A percentile compares a stretch with the other conserved stretches of the same genome.
phyloP scores from a whole-genome alignment of 2,113 vertebrate genomes.

The Sitta europaea region DNA sequence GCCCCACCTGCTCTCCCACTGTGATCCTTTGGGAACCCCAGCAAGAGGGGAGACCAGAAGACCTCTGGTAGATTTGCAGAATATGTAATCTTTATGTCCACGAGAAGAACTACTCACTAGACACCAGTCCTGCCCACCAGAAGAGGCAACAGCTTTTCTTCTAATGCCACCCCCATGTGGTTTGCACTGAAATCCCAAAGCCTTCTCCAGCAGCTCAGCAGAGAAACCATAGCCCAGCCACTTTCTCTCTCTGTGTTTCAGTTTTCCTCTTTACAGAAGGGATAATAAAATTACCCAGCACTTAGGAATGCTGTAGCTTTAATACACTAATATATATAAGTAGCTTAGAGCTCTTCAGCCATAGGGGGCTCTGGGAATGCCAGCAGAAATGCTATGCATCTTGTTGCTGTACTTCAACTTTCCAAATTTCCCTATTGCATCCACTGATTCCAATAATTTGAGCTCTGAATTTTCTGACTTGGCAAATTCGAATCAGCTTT shows the following conservation, averaged over 20 bases:
- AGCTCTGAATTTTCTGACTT: neutral
- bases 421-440: neutral
- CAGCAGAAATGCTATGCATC: neutral
- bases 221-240: neutral
- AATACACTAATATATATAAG: constrained; percentile 33
- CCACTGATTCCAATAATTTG: neutral
- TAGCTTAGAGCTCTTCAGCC: neutral
- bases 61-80: neutral
- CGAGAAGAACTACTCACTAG: neutral
- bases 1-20: neutral
- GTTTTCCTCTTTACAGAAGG: neutral
- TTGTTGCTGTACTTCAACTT: neutral
- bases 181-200: neutral
- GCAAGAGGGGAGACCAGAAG: rapidly evolving
- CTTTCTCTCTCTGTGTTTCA: neutral
- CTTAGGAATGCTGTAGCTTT: constrained; percentile 20
- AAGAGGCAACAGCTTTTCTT: neutral
- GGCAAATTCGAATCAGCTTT: neutral
- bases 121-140: rapidly evolving
- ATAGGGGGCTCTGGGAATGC: neutral
- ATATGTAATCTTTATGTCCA: neutral
- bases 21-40: neutral
- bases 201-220: neutral
- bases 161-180: neutral
- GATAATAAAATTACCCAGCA: constrained; percentile 35